Percentiles rank a stretch among this genome's conserved stretches.
These are phyloP conservation scores for Ctenopoma kingsleyae DNA, from an alignment of 2,797 vertebrate species.

Conservation along the genomic window DNA sequence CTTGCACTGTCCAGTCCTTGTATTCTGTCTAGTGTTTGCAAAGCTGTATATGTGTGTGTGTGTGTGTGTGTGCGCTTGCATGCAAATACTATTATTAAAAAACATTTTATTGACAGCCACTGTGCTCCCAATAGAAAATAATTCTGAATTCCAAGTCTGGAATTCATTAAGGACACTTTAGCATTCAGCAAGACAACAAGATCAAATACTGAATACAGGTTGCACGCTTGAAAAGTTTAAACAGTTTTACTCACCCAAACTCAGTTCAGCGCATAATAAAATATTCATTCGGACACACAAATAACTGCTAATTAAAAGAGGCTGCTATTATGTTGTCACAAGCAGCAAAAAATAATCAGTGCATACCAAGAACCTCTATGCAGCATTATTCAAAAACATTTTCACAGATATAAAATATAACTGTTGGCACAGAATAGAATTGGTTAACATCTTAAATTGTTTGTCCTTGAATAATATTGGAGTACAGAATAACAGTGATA, in stretches of 20 bases:
- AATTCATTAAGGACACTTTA: slow-evolving; percentile 70
- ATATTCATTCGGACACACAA: slow-evolving; percentile 43
- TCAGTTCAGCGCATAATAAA: slow-evolving; percentile 43
- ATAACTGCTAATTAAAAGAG: slow-evolving; percentile 55
- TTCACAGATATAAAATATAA: slow-evolving; percentile 40
- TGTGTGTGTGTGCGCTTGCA: slow-evolving; percentile 34
- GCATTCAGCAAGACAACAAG: slow-evolving; percentile 65
- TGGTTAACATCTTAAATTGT: slow-evolving; percentile 63
- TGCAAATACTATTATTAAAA: slow-evolving; percentile 56
- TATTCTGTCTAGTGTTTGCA: slow-evolving; percentile 71
- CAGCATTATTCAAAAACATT: slow-evolving; percentile 44
- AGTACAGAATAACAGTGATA: slow-evolving; percentile 61
- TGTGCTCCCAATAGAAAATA: slow-evolving; percentile 60
- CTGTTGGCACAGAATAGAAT: slow-evolving; percentile 39
- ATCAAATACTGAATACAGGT: slow-evolving; percentile 64
- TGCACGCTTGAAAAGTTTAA: slow-evolving; percentile 64
- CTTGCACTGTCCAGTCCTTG: slow-evolving; percentile 80
- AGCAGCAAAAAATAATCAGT: slow-evolving; percentile 40
- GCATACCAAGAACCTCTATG: slow-evolving; percentile 32
- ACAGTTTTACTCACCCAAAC: slow-evolving; percentile 55
- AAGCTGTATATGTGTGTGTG: slow-evolving; percentile 41
- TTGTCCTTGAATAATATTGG: slow-evolving; percentile 71
- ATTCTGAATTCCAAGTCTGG: slow-evolving; percentile 55
- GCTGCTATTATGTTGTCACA: slow-evolving; percentile 42
- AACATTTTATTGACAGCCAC: slow-evolving; percentile 61